Evolutionary conservation across 2,888 invertebrate genomes (phyloP).

Genomic region (Agelastica alni): DNA sequence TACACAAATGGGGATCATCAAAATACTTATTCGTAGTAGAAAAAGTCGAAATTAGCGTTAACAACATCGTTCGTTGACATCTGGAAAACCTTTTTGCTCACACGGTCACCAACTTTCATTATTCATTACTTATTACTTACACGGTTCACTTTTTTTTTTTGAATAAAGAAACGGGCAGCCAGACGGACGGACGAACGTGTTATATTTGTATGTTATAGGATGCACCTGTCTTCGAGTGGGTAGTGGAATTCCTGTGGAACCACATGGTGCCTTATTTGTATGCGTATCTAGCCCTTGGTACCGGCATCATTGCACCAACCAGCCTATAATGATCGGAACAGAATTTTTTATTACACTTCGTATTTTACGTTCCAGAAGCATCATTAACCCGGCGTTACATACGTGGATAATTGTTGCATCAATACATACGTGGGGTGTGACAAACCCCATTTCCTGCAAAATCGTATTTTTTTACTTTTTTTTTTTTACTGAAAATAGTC

Average conservation of each 20-base stretch:
- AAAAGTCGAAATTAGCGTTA: neutral
- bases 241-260: neutral
- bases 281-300: neutral
- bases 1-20: neutral
- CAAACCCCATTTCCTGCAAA: no score
- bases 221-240: constrained; percentile 2
- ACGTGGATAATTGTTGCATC: no score
- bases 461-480: no score
- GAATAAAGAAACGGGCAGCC: neutral
- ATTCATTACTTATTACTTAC: constrained; percentile 1
- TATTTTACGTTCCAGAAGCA: no score
- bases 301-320: neutral
- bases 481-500: no score
- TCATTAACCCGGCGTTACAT: no score
- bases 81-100: neutral
- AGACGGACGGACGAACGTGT: neutral
- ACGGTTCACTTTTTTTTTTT: no score
- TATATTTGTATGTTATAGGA: no score
- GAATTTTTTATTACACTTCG: no score
- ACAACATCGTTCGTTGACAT: neutral
- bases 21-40: neutral
- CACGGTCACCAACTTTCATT: neutral
- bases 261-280: constrained; percentile 6
- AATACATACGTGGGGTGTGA: no score
- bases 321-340: no score